These are phyloP conservation scores for Heliconius ethilla DNA, from an alignment of 2,888 invertebrate genomes.

Conservation along the genomic window DNA sequence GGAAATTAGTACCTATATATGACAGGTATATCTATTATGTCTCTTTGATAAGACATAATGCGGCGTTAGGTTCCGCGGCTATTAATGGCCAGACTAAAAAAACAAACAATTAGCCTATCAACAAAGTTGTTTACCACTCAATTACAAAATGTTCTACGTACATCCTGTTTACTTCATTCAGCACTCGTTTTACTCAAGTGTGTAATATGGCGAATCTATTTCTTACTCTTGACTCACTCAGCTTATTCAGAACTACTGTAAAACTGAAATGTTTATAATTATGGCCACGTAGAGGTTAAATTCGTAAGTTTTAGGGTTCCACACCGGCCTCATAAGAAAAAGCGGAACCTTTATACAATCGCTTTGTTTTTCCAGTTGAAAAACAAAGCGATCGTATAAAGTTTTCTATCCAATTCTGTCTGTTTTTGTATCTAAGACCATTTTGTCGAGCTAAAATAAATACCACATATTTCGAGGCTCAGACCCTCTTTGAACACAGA, in stretches of 20 bases:
- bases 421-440: neutral
- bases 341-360: neutral
- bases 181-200: slow-evolving; percentile 7
- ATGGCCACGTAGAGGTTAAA: neutral
- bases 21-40: too few species aligned
- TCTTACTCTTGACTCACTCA: slow-evolving; percentile 4
- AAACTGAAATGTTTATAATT: slow-evolving; percentile 4
- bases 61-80: neutral
- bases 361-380: neutral
- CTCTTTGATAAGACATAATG: neutral
- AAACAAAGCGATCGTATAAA: too few species aligned
- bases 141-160: neutral
- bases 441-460: neutral
- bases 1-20: too few species aligned
- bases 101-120: neutral
- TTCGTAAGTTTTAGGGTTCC: neutral
- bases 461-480: neutral
- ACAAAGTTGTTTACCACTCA: slow-evolving; percentile 21
- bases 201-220: slow-evolving; percentile 15
- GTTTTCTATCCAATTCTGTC: too few species aligned
- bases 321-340: neutral
- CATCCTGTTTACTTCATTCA: slow-evolving; percentile 23
- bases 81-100: neutral
- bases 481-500: neutral
- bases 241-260: neutral